Base-by-base conservation (phyloP, 1,140 invertebrate species). In the Tetraneura akinire region DNA sequence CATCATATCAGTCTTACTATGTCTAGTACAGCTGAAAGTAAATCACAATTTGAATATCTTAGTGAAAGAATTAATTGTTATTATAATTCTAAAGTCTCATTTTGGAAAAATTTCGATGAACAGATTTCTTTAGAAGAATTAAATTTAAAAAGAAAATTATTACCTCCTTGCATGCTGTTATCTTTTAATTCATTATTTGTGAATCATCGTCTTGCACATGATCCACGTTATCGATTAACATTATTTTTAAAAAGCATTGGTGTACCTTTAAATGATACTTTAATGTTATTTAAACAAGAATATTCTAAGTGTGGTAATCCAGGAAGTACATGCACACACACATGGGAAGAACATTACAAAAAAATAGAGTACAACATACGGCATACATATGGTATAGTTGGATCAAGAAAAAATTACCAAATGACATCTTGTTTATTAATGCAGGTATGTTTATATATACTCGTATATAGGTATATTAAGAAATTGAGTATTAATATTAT, bases 201-300 rank as follows among this genome's bases (percentile, higher is more conserved):
- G 26, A 78, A 78, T 16, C 74, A 78, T n/a, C 74, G 74, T n/a
- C 74, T 78, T 45, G 74, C 74, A 26, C 74, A 78, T 47, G 55
- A 78, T 29, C 55, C 74, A 18, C 51, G 74, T 60, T 78, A 78
- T 78, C 74, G 32, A 8, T 60, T 78, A 10, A 78, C 74, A 60
- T 62, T 78, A 11, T 78, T 78, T 62, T 78, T 78, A 62, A 78
- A 78, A 78, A 21, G 62, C 5, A 78, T 78, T n/a, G 74, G 74
- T 18, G 42, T 78, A 18, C 37, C 74, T n/a, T 42, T 78, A 29
- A 37, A 78, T 26, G 37, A 78, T 4, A 78, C 74, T 42, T 29
- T 78, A 62, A 26, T 18, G 8, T 5, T 78, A 29, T 78, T 78
- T 47, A 18, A 62, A 26, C 55, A 78, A 10, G 51, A 78, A 57